phyloP scores from a whole-genome alignment of 1,140 invertebrate species.

The Drosophila takahashii region DNA sequence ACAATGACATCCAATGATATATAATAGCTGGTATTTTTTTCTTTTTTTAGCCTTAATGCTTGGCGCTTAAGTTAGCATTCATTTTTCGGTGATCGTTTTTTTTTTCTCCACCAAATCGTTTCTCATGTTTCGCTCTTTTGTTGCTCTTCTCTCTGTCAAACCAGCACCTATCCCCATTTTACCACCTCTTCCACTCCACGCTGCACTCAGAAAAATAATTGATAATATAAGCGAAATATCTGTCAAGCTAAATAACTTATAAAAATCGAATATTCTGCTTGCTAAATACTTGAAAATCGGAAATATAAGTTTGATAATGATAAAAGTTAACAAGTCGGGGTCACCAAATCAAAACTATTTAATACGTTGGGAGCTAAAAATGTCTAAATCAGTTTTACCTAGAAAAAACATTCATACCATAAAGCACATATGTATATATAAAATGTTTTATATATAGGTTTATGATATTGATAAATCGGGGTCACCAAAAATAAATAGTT shows the following conservation, averaged over 20 bases:
- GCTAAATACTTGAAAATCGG: no score
- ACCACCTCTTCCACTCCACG: background rate
- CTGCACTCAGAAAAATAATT: constrained; percentile 2
- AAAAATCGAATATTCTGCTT: no score
- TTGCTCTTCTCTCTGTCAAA: constrained; percentile 61
- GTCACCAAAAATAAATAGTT: no score
- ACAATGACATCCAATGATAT: no score
- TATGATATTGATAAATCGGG: no score
- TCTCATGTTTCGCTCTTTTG: constrained; percentile 34
- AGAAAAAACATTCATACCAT: no score
- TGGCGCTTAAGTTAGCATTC: constrained; percentile 9
- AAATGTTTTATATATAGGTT: no score
- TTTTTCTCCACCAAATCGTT: constrained; percentile 18
- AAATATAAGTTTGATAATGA: background rate
- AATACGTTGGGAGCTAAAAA: no score
- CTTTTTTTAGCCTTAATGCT: background rate
- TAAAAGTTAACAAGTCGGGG: background rate
- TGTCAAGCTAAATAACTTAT: no score
- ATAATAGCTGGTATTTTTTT: no score
- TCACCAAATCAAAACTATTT: background rate
- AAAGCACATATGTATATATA: no score
- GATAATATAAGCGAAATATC: background rate
- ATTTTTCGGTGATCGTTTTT: constrained; percentile 14
- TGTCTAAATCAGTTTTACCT: background rate
- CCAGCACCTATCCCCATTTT: constrained; percentile 12